phyloP scores from a whole-genome alignment of 1,140 invertebrate species.

The Drosophila fuyamai region DNA sequence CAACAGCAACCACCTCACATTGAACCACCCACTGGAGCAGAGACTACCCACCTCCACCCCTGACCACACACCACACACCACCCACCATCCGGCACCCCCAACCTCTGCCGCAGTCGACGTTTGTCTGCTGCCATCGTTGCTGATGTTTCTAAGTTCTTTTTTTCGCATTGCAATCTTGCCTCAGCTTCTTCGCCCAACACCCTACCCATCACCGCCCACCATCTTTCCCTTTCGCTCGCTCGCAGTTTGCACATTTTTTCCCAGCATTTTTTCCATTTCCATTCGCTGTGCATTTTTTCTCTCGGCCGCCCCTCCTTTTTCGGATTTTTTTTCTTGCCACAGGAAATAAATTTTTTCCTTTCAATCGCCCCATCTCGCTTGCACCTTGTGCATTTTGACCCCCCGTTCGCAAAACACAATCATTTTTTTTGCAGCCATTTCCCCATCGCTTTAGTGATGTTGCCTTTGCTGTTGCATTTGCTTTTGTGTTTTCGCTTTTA shows the following conservation, averaged over 20 bases:
- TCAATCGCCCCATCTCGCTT: constrained; percentile 59
- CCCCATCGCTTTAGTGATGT: constrained; percentile 27
- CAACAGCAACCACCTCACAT: constrained; percentile 53
- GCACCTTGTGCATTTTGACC: constrained; percentile 65
- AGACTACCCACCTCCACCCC: background rate
- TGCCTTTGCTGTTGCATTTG: constrained; percentile 43
- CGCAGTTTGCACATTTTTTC: constrained; percentile 32
- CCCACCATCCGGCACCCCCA: constrained; percentile 17
- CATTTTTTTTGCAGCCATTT: constrained; percentile 44
- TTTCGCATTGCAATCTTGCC: constrained; percentile 76
- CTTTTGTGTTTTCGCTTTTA: constrained; percentile 66
- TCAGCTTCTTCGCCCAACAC: constrained; percentile 55
- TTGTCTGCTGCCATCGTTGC: constrained; percentile 55
- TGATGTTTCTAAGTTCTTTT: constrained; percentile 77
- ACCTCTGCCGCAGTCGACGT: constrained; percentile 39
- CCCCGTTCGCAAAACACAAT: constrained; percentile 69
- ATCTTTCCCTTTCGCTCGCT: constrained; percentile 23
- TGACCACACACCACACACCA: constrained; percentile 1
- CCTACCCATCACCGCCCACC: constrained; percentile 9
- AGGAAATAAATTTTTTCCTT: constrained; percentile 75
- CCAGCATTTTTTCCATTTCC: constrained; percentile 65
- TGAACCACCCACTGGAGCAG: constrained; percentile 14
- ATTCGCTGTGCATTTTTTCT: constrained; percentile 78
- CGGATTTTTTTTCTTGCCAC: constrained; percentile 58
- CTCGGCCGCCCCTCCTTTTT: constrained; percentile 65